Conservation (phyloP, 1,140 invertebrate species). For the Drosophila pandora region DNA sequence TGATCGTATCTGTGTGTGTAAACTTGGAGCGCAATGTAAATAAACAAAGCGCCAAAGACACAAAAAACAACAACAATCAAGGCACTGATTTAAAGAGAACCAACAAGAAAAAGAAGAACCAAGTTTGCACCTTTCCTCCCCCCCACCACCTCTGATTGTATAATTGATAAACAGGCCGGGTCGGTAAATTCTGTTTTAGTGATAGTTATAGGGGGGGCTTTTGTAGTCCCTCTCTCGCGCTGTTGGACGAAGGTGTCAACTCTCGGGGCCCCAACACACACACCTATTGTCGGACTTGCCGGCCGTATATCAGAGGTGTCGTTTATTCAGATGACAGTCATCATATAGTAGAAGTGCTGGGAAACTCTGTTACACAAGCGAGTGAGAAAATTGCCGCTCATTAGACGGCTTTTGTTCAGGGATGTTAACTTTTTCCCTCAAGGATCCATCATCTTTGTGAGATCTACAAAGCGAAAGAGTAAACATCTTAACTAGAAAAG, state of each 20-base stretch:
- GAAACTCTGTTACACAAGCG: slow-evolving; percentile 27
- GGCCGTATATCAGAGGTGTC: slow-evolving; percentile 19
- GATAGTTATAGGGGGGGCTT: slow-evolving; percentile 5
- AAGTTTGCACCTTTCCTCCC: slow-evolving; percentile 40
- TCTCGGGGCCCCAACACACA: background rate
- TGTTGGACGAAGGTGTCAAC: slow-evolving; percentile 30
- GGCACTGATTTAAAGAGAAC: slow-evolving; percentile 43
- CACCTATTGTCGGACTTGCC: background rate
- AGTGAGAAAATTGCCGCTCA: slow-evolving; percentile 23
- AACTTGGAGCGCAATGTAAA: slow-evolving; percentile 79
- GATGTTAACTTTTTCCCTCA: background rate
- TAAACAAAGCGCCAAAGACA: slow-evolving; percentile 75
- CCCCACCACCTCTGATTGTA: slow-evolving; percentile 29
- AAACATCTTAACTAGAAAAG: too few relatives aligned
- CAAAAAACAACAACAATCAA: slow-evolving; percentile 49
- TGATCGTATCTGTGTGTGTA: slow-evolving; percentile 48
- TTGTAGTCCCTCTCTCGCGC: background rate
- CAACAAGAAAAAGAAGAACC: slow-evolving; percentile 17
- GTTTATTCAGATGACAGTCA: slow-evolving; percentile 16
- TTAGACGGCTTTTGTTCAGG: slow-evolving; percentile 25
- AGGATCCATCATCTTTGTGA: background rate
- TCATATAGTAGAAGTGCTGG: slow-evolving; percentile 10
- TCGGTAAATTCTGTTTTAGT: slow-evolving; percentile 21
- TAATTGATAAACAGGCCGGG: slow-evolving; percentile 37
- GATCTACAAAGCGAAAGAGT: too few relatives aligned